These are phyloP conservation scores for Paracanthobrama guichenoti DNA, from an alignment of 2,113 vertebrate species.

Conservation along the genomic window DNA sequence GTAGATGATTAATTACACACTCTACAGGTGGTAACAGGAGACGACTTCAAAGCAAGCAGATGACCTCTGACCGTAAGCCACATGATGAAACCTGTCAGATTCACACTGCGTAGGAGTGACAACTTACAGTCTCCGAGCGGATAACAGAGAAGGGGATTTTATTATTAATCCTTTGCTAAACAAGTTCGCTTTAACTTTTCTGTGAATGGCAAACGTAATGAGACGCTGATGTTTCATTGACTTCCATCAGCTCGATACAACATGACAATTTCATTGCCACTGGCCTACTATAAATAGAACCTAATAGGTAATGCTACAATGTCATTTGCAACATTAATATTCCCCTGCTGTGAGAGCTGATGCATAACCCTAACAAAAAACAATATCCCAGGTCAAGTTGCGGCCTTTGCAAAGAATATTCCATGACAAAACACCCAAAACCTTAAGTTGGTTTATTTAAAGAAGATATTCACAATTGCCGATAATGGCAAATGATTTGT, in stretches of 20 bases:
- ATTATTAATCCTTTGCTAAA: background rate
- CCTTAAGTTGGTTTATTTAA: background rate
- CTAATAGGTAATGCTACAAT: conserved; percentile 20
- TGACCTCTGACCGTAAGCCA: conserved; percentile 27
- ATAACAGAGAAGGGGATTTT: background rate
- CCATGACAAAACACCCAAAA: background rate
- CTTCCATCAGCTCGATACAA: background rate
- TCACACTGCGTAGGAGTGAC: background rate
- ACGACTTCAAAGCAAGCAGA: background rate
- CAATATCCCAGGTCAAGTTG: background rate
- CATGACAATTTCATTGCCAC: background rate
- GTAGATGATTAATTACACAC: conserved; percentile 50
- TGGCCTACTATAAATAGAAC: background rate
- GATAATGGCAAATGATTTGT: background rate
- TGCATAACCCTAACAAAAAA: background rate
- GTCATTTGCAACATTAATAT: conserved; percentile 10
- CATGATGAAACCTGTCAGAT: conserved; percentile 15
- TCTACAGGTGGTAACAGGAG: conserved; percentile 34
- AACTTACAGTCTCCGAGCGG: background rate
- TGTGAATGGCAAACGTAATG: background rate
- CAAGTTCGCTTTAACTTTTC: background rate
- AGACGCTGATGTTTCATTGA: background rate
- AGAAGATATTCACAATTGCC: background rate
- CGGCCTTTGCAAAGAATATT: background rate
- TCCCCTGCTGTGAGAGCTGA: background rate